A percentile compares a stretch with the other conserved stretches of the same genome.
Conservation (phyloP, 2,113 vertebrate genomes). For the Psittacula cyanocephala region DNA sequence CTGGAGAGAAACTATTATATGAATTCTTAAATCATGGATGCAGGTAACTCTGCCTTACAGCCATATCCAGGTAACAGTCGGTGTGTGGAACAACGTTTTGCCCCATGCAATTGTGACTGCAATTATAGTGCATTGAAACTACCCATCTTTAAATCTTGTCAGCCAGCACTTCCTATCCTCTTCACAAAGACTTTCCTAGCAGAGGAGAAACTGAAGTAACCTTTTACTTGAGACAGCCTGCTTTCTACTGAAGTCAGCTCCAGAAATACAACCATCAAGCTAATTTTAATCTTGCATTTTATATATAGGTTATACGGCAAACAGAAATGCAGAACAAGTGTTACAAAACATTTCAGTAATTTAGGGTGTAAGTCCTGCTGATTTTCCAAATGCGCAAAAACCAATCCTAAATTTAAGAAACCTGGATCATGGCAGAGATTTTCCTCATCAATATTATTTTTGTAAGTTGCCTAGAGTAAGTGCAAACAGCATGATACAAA, state of each 20-base stretch:
- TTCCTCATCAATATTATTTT: not conserved
- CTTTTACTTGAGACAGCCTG: not conserved
- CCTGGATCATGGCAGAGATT: not conserved
- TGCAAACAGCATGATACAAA: not conserved
- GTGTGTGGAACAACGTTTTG: not conserved
- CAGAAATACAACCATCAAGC: not conserved
- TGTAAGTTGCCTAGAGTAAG: not conserved
- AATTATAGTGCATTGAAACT: not conserved
- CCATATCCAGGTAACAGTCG: rapidly evolving
- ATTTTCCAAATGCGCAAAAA: not conserved
- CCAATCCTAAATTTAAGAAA: not conserved
- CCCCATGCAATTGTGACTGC: rapidly evolving
- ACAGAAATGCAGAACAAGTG: not conserved
- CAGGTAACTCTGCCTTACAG: not conserved
- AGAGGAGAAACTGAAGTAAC: not conserved
- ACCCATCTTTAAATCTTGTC: not conserved
- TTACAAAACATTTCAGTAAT: not conserved
- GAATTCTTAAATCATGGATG: not conserved
- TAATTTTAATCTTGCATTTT: not conserved
- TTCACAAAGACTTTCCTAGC: not conserved
- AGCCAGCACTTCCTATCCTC: not conserved
- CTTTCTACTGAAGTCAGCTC: not conserved
- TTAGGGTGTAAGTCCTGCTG: not conserved
- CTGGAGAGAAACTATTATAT: not conserved
- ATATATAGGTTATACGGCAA: not conserved